These are phyloP conservation scores for Callipepla squamata DNA, from an alignment of 2,113 vertebrate genomes.

Conservation along the genomic window DNA sequence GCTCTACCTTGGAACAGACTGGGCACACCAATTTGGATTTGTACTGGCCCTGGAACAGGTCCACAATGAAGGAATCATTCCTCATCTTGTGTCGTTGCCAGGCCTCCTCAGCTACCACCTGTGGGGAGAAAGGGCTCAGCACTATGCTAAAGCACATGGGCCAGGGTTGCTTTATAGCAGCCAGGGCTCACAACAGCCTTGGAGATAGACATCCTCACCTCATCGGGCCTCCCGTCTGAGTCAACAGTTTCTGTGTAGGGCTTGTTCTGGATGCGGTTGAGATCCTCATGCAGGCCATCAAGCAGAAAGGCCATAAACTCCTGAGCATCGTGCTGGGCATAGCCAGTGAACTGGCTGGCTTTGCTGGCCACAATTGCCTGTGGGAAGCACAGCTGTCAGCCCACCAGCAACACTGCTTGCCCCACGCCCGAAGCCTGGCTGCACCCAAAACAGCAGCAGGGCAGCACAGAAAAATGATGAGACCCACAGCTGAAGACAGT, in stretches of 20 bases:
- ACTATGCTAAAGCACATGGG: not conserved
- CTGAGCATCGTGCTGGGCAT: conserved; percentile 97
- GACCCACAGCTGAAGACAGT: not conserved
- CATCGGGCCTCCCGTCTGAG: conserved; percentile 93
- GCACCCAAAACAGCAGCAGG: not conserved
- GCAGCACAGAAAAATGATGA: not conserved
- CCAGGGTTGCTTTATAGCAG: not conserved
- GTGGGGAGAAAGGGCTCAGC: conserved; percentile 15
- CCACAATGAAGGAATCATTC: conserved; percentile 97
- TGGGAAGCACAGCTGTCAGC: not conserved
- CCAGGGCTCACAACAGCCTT: not conserved
- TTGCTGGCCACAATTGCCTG: conserved; percentile 98
- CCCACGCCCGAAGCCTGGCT: not conserved
- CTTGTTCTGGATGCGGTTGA: conserved; percentile 98
- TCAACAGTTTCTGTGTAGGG: conserved; percentile 97
- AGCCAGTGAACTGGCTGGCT: conserved; percentile 98
- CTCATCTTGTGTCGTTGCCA: conserved; percentile 99
- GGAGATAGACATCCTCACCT: conserved; percentile 74
- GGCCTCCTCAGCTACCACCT: conserved; percentile 97
- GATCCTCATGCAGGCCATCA: conserved; percentile 96
- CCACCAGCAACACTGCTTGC: not conserved
- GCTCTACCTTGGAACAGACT: conserved; percentile 92
- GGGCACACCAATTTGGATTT: conserved; percentile 98
- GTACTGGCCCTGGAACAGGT: conserved; percentile 98
- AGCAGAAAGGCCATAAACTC: conserved; percentile 99